A percentile compares a stretch with the other conserved stretches of the same genome.
Conservation (phyloP, 2,797 vertebrate genomes). For the Cossypha caffra region DNA sequence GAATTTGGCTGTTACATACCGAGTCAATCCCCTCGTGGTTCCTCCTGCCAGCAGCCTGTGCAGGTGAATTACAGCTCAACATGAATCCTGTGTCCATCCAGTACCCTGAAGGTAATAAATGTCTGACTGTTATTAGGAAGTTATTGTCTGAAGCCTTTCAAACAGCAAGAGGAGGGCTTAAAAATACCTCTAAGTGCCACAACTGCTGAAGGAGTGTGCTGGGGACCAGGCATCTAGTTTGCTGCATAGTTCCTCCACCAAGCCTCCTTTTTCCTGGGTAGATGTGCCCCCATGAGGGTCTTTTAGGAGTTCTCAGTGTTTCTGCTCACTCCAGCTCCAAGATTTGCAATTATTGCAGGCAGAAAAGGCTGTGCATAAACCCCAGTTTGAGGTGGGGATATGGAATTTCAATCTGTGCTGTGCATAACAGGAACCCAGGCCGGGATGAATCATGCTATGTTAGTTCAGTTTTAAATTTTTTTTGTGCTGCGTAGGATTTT, state of each 20-base stretch:
- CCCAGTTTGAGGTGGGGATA: slow-evolving; percentile 37
- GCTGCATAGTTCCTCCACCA: not conserved
- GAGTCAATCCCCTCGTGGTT: fast-evolving
- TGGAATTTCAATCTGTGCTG: slow-evolving; percentile 52
- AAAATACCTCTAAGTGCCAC: not conserved
- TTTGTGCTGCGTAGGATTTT: slow-evolving; percentile 52
- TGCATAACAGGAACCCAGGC: slow-evolving; percentile 51
- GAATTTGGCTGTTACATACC: not conserved
- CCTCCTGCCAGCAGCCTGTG: not conserved
- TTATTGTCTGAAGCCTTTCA: slow-evolving; percentile 12
- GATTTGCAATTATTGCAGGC: not conserved
- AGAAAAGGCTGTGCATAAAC: not conserved
- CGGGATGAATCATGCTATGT: slow-evolving; percentile 52
- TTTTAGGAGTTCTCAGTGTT: not conserved
- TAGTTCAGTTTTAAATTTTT: slow-evolving; percentile 20
- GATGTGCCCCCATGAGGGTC: not conserved
- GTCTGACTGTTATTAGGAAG: not conserved
- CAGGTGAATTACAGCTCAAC: slow-evolving; percentile 7
- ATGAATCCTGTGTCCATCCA: not conserved
- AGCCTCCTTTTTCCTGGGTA: not conserved
- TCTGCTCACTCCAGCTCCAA: not conserved
- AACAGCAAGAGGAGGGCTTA: not conserved
- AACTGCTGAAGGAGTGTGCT: not conserved
- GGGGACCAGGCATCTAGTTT: not conserved
- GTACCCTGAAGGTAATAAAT: not conserved